Evolutionary conservation across 2,797 vertebrate species (phyloP).

Genomic region (Eutrigla gurnardus): DNA sequence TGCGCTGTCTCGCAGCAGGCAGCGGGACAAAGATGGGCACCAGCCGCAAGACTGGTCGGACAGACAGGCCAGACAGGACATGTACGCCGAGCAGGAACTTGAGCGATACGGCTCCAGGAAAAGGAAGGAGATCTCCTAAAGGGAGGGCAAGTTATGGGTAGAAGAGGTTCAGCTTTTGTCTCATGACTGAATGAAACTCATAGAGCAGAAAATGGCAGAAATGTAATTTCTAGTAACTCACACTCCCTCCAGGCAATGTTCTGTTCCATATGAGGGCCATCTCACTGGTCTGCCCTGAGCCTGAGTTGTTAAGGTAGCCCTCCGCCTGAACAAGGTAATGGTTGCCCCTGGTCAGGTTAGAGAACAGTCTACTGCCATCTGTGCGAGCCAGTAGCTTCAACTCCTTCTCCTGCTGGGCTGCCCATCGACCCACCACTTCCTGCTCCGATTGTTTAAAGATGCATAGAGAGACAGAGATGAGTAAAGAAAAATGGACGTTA

Average conservation of each 20-base stretch:
- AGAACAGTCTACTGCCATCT: constrained; percentile 89
- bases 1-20: constrained; percentile 82
- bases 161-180: not conserved
- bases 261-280: constrained; percentile 94
- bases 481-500: constrained; percentile 2
- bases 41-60: constrained; percentile 94
- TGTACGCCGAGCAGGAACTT: constrained; percentile 84
- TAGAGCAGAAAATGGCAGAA: constrained; percentile 4
- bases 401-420: constrained; percentile 91
- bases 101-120: constrained; percentile 93
- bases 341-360: constrained; percentile 88
- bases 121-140: constrained; percentile 93
- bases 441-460: constrained; percentile 52
- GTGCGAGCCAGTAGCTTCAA: constrained; percentile 85
- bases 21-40: constrained; percentile 88
- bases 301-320: constrained; percentile 92
- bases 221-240: constrained; percentile 77
- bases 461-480: not conserved
- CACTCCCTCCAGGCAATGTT: constrained; percentile 89
- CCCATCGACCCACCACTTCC: constrained; percentile 93
- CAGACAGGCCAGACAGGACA: constrained; percentile 91
- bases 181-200: constrained; percentile 6
- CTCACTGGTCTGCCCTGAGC: constrained; percentile 92
- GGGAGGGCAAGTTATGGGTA: constrained; percentile 8
- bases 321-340: constrained; percentile 91